Evolutionary conservation across 2,113 vertebrate species (phyloP).

Genomic region (Xiphophorus couchianus): DNA sequence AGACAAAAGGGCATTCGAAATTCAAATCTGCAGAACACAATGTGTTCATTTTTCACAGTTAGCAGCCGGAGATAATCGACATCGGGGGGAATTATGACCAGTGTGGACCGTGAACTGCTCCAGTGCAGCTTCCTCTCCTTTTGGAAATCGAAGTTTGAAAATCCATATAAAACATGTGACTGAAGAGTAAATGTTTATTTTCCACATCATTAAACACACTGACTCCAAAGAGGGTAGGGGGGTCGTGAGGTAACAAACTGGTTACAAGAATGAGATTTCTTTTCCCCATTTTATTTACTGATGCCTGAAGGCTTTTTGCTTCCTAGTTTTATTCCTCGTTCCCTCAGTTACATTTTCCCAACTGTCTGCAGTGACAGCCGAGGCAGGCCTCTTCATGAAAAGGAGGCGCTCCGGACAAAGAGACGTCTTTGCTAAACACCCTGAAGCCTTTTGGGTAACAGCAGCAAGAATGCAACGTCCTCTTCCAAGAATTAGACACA

Average conservation of each 20-base stretch:
- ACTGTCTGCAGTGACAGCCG: constrained; percentile 18
- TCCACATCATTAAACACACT: not conserved
- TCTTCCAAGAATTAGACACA: constrained; percentile 65
- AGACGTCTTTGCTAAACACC: constrained; percentile 60
- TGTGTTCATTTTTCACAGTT: not conserved
- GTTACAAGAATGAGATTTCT: constrained; percentile 1
- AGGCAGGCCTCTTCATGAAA: constrained; percentile 41
- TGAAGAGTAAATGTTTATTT: constrained; percentile 1
- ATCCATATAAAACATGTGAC: not conserved
- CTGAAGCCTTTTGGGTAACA: constrained; percentile 61
- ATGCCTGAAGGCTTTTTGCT: constrained; percentile 39
- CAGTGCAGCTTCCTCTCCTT: not conserved
- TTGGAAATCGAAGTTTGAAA: not conserved
- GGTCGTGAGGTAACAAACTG: not conserved
- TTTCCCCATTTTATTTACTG: not conserved
- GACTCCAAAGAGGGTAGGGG: not conserved
- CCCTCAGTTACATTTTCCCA: constrained; percentile 39
- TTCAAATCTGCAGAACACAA: not conserved
- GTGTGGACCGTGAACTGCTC: not conserved
- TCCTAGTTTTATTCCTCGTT: constrained; percentile 16
- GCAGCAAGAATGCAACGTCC: constrained; percentile 69
- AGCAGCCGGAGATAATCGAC: not conserved
- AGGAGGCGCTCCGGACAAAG: constrained; percentile 70
- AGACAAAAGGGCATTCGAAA: not conserved
- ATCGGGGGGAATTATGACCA: not conserved